phyloP scores from a whole-genome alignment of 1,140 invertebrate species.

The Lysiphlebus fabarum region DNA sequence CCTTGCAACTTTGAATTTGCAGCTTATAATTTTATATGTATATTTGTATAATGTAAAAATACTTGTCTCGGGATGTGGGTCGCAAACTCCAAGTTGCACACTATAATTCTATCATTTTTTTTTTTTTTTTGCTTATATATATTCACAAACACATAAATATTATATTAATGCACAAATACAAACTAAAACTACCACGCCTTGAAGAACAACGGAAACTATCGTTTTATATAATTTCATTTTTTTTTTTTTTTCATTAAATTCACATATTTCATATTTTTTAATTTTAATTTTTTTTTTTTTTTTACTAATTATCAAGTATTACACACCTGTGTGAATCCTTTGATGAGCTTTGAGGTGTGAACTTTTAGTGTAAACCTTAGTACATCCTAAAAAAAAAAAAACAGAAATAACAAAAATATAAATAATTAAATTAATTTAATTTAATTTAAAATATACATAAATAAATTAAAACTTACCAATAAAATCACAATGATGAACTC shows the following conservation, averaged over 20 bases:
- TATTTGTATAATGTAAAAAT: no score
- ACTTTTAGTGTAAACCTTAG: slow-evolving; percentile 29
- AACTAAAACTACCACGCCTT: slow-evolving; percentile 21
- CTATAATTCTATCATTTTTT: background rate
- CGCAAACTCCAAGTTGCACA: slow-evolving; percentile 40
- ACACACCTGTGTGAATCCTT: slow-evolving; percentile 73
- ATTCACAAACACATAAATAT: background rate
- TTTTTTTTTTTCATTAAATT: slow-evolving; percentile 9
- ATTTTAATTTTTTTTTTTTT: slow-evolving; percentile 1
- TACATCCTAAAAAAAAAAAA: slow-evolving; percentile 85
- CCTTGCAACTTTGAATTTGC: no score
- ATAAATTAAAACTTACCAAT: slow-evolving; percentile 66
- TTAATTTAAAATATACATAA: slow-evolving; percentile 5
- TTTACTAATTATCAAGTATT: slow-evolving; percentile 2
- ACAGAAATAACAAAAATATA: slow-evolving; percentile 1
- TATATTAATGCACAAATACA: background rate
- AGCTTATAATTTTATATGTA: no score
- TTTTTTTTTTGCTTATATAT: no score
- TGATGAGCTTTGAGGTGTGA: slow-evolving; percentile 29
- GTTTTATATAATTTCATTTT: slow-evolving; percentile 10
- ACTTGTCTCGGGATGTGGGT: slow-evolving; percentile 42
- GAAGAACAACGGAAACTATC: slow-evolving; percentile 9
- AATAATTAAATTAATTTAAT: slow-evolving; percentile 9
- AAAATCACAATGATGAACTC: slow-evolving; percentile 94
- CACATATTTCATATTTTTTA: background rate